A percentile compares a stretch with the other conserved stretches of the same genome.
These are phyloP conservation scores for Trichacis sp. DNA, from an alignment of 2,888 invertebrate genomes.

Conservation along the genomic window DNA sequence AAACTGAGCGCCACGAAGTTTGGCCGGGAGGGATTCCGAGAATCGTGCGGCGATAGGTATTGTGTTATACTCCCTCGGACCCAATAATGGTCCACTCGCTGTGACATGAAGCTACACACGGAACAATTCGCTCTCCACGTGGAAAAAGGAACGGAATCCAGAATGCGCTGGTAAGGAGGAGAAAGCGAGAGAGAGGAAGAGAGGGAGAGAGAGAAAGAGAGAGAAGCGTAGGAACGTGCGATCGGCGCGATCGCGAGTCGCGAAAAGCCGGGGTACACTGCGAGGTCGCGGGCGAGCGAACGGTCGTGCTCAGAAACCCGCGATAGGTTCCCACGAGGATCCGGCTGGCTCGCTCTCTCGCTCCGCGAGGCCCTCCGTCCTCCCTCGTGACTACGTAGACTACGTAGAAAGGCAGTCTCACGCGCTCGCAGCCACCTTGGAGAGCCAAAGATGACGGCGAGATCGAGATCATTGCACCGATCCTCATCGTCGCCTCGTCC, in stretches of 20 bases:
- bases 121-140: neutral
- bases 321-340: slow-evolving; percentile 55
- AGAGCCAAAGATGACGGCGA: slow-evolving; percentile 18
- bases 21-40: neutral
- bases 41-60: neutral
- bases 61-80: neutral
- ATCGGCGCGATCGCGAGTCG: slow-evolving; percentile 43
- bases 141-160: neutral
- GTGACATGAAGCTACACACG: slow-evolving; percentile 4
- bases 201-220: neutral
- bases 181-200: slow-evolving; percentile 7
- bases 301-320: slow-evolving; percentile 39
- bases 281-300: slow-evolving; percentile 28
- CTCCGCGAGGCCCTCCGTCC: slow-evolving; percentile 18
- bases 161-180: slow-evolving; percentile 1
- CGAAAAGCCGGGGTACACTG: slow-evolving; percentile 23
- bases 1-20: slow-evolving; percentile 5
- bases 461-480: slow-evolving; percentile 24
- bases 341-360: slow-evolving; percentile 46
- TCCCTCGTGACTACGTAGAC: slow-evolving; percentile 44
- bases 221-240: slow-evolving; percentile 36
- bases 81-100: neutral
- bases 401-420: slow-evolving; percentile 28
- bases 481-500: slow-evolving; percentile 30
- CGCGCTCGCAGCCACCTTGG: slow-evolving; percentile 38